Conservation (phyloP, 2,797 vertebrate genomes). For the Poeciliopsis gracilis region DNA sequence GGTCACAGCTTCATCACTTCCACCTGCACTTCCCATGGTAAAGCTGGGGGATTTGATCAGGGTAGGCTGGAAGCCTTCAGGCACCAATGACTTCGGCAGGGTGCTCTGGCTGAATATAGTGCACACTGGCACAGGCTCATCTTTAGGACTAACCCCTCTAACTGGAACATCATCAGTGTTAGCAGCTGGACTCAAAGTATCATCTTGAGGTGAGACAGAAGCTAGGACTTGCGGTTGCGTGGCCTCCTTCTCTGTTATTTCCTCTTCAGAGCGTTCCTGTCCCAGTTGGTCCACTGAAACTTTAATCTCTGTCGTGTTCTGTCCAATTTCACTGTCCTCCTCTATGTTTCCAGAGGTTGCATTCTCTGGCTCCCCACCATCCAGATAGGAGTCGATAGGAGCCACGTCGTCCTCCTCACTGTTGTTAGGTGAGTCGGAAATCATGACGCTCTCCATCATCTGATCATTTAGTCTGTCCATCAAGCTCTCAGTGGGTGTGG, state of each 20-base stretch:
- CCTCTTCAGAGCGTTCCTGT: constrained; percentile 47
- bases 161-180: constrained; percentile 39
- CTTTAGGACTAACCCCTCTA: constrained; percentile 56
- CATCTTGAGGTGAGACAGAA: constrained; percentile 31
- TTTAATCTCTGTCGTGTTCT: constrained; percentile 68
- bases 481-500: constrained; percentile 82
- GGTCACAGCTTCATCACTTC: constrained; percentile 72
- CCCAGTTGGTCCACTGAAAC: constrained; percentile 69
- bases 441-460: constrained; percentile 99
- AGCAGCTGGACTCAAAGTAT: constrained; percentile 37
- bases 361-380: constrained; percentile 54
- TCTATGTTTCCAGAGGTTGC: neutral
- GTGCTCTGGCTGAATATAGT: constrained; percentile 92
- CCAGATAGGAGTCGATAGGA: constrained; percentile 86
- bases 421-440: constrained; percentile 95
- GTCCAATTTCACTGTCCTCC: constrained; percentile 39
- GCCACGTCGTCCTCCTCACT: constrained; percentile 92
- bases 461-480: constrained; percentile 93
- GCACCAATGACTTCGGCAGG: constrained; percentile 78
- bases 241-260: constrained; percentile 45
- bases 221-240: constrained; percentile 8
- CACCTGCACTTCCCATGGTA: constrained; percentile 72
- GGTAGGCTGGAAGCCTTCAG: constrained; percentile 94
- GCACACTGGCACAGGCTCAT: constrained; percentile 88
- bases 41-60: constrained; percentile 97